These are phyloP conservation scores for Echinarachnius parma DNA, from an alignment of 53 echinoderm and acorn worm species.

Conservation along the genomic window DNA sequence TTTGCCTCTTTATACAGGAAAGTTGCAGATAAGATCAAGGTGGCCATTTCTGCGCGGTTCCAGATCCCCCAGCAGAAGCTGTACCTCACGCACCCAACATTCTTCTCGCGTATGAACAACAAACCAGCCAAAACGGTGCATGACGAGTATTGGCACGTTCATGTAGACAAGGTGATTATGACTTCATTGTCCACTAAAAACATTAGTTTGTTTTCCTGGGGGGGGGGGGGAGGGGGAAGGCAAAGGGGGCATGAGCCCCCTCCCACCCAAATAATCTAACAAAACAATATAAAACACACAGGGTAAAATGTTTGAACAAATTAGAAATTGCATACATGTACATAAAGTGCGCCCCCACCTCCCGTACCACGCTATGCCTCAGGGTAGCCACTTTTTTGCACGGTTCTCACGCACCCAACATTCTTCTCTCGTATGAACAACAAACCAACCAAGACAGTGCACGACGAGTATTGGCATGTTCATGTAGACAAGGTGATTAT, in stretches of 20 bases:
- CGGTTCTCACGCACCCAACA: slow-evolving; percentile 89
- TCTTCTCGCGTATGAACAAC: slow-evolving; percentile 89
- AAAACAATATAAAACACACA: no score
- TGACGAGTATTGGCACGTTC: slow-evolving; percentile 97
- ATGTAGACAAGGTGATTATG: slow-evolving; percentile 98
- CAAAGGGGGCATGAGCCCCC: no score
- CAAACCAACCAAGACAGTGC: slow-evolving; percentile 79
- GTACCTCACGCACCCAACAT: slow-evolving; percentile 91
- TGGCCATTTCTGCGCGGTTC: slow-evolving; percentile 71
- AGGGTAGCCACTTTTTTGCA: slow-evolving; percentile 63
- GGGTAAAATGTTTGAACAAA: no score
- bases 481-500: slow-evolving; percentile 99
- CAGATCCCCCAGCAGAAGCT: slow-evolving; percentile 62
- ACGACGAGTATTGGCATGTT: slow-evolving; percentile 97
- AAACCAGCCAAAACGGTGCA: slow-evolving; percentile 85
- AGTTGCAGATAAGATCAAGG: slow-evolving; percentile 76
- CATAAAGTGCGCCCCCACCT: no score
- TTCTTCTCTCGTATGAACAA: slow-evolving; percentile 93
- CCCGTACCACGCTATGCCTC: no score
- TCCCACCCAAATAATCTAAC: no score
- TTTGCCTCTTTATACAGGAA: slow-evolving; percentile 33
- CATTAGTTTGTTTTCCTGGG: no score
- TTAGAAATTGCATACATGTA: no score
- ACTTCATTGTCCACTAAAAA: no score
- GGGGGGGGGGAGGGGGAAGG: no score